Evolutionary conservation across 2,888 invertebrate species (phyloP).

Genomic region (Nemapogon koenigi): DNA sequence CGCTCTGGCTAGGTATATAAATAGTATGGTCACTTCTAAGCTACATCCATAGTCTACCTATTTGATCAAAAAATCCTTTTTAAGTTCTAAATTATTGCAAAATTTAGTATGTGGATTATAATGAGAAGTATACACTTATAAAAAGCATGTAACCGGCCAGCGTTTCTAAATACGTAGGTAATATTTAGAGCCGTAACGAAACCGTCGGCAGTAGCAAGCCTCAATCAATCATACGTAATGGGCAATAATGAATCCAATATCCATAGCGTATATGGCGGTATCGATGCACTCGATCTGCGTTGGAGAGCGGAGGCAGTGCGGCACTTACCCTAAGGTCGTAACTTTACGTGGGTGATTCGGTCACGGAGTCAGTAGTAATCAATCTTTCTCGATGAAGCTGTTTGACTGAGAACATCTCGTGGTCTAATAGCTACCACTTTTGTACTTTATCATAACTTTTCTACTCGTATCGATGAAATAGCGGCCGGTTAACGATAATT

Average conservation of each 20-base stretch:
- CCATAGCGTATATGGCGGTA: slow-evolving; percentile 21
- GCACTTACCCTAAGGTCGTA: slow-evolving; percentile 30
- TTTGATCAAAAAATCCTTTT: too few relatives aligned
- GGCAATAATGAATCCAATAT: slow-evolving; percentile 27
- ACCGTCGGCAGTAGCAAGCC: slow-evolving; percentile 9
- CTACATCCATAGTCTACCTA: too few relatives aligned
- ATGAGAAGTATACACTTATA: too few relatives aligned
- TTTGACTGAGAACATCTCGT: slow-evolving; percentile 23
- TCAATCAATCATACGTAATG: slow-evolving; percentile 28
- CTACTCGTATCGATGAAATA: too few relatives aligned
- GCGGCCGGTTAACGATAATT: too few relatives aligned
- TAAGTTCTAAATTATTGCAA: too few relatives aligned
- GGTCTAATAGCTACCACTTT: slow-evolving; percentile 3
- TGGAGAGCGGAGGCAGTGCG: slow-evolving; percentile 3
- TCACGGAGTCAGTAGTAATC: slow-evolving; percentile 27
- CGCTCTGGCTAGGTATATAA: too few relatives aligned
- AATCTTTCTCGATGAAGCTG: slow-evolving; percentile 48
- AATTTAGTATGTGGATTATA: too few relatives aligned
- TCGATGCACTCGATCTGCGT: slow-evolving; percentile 18
- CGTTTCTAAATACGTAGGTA: too few relatives aligned
- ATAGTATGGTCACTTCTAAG: too few relatives aligned
- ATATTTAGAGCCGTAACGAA: slow-evolving; percentile 5
- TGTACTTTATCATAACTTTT: slow-evolving; percentile 6
- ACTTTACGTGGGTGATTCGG: slow-evolving; percentile 45
- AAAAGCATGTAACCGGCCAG: too few relatives aligned